Conservation (phyloP, 2,888 invertebrate genomes). For the Drosophila engyochracea region DNA sequence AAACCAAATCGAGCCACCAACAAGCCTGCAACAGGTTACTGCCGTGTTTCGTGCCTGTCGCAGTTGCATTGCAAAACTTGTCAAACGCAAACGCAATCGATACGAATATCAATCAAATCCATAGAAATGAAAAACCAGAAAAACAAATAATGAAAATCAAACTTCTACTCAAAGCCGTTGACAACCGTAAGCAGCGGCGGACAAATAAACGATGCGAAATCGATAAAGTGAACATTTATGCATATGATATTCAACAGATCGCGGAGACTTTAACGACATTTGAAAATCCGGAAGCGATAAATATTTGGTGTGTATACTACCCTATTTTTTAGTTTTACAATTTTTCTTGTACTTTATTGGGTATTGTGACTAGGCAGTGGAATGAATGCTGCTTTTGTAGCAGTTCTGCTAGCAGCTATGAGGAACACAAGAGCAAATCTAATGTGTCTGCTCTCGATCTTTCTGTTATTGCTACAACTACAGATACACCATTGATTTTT, state of each 20-base stretch:
- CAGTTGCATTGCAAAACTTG: conserved; percentile 76
- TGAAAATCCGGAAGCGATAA: conserved; percentile 79
- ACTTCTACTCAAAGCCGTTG: conserved; percentile 61
- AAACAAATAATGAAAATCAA: conserved; percentile 22
- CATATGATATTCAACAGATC: conserved; percentile 73
- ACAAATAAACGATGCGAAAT: conserved; percentile 60
- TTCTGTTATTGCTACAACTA: neutral
- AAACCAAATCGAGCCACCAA: conserved; percentile 44
- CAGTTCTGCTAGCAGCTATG: neutral
- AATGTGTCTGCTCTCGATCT: neutral
- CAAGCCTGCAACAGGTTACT: conserved; percentile 52
- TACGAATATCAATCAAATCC: conserved; percentile 81
- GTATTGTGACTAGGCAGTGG: neutral
- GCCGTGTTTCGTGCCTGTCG: conserved; percentile 39
- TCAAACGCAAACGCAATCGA: conserved; percentile 82
- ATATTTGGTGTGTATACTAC: conserved; percentile 66
- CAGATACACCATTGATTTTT: neutral
- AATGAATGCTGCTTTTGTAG: neutral
- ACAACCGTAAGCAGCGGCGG: conserved; percentile 70
- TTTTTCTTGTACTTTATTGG: neutral
- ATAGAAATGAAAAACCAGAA: conserved; percentile 44
- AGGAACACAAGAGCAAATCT: neutral
- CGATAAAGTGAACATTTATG: conserved; percentile 70
- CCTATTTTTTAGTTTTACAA: conserved; percentile 20
- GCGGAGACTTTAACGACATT: conserved; percentile 58